Evolutionary conservation across 2,888 invertebrate species (phyloP).

Genomic region (Mimas tiliae): DNA sequence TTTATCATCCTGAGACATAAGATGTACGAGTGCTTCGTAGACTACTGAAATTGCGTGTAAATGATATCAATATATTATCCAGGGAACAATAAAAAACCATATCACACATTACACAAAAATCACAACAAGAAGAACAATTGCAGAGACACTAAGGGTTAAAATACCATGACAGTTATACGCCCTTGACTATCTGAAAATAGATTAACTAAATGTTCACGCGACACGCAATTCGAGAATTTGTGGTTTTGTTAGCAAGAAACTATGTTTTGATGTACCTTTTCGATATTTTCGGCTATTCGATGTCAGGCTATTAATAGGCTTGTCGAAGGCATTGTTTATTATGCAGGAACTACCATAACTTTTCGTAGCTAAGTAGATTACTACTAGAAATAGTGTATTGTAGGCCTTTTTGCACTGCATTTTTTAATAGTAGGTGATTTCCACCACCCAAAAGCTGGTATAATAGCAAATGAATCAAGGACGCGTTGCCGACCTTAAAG

Average conservation of each 20-base stretch:
- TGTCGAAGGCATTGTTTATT: no score
- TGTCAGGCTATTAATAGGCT: no score
- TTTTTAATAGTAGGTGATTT: no score
- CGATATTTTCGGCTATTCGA: background rate
- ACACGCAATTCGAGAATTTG: constrained; percentile 22
- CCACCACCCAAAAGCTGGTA: no score
- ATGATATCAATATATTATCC: background rate
- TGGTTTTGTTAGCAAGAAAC: background rate
- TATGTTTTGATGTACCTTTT: background rate
- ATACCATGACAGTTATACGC: background rate
- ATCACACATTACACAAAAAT: background rate
- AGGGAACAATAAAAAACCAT: background rate
- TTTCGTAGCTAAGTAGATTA: no score
- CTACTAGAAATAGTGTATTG: no score
- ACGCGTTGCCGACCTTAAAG: no score
- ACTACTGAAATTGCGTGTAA: background rate
- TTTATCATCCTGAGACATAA: no score
- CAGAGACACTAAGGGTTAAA: background rate
- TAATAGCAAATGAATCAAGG: no score
- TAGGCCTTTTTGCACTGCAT: no score
- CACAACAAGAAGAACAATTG: background rate
- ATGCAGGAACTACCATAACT: no score
- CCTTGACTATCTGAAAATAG: constrained; percentile 22
- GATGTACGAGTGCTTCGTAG: no score
- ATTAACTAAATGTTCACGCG: background rate